Evolutionary conservation across 2,113 vertebrate species (phyloP).

Genomic region (Toxostoma redivivum): DNA sequence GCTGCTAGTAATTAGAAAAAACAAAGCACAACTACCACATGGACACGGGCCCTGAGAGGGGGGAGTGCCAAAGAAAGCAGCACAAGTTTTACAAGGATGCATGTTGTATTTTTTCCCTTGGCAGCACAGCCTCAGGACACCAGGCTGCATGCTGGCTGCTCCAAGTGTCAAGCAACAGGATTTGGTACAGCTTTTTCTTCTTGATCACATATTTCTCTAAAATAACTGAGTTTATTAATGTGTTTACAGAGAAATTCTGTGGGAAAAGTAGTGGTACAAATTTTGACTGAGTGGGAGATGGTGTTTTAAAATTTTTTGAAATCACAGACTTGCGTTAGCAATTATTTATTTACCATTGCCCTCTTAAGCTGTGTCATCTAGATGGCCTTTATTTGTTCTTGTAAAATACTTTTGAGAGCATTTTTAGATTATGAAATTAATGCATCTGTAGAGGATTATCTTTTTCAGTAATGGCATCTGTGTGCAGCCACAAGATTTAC

Average conservation of each 20-base stretch:
- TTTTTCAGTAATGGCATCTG: background rate
- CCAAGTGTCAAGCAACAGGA: background rate
- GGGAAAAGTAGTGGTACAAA: background rate
- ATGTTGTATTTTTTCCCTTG: conserved; percentile 20
- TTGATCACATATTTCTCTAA: background rate
- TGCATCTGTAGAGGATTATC: conserved; percentile 1
- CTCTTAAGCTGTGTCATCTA: background rate
- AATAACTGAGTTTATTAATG: background rate
- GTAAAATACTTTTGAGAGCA: background rate
- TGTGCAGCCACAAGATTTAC: background rate
- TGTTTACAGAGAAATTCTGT: background rate
- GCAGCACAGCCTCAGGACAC: conserved; percentile 38
- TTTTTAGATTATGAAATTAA: conserved; percentile 22
- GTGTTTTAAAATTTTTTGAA: background rate
- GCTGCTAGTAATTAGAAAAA: conserved; percentile 65
- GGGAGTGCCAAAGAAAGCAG: conserved; percentile 56
- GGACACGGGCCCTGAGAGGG: background rate
- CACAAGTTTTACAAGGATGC: conserved; percentile 32
- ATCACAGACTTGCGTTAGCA: accelerated
- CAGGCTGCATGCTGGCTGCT: background rate
- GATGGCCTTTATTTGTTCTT: background rate
- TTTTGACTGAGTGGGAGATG: background rate
- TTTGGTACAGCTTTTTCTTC: background rate
- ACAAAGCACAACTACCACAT: conserved; percentile 63
- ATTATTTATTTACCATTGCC: background rate